Evolutionary conservation across 2,113 vertebrate species (phyloP).

Genomic region (Hydrolagus affinis): DNA sequence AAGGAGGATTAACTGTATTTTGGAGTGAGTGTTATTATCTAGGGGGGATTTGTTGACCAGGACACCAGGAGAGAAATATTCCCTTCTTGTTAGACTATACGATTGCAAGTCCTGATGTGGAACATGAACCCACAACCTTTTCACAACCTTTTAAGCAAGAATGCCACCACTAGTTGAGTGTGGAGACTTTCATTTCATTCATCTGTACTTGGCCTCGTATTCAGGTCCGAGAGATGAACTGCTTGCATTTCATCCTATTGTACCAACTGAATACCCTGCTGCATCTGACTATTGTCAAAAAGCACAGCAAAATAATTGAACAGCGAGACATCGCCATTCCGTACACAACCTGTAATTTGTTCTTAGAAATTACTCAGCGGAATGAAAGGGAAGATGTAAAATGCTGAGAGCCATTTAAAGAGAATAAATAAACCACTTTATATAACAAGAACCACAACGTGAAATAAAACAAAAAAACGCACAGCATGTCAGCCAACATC

Average conservation of each 20-base stretch:
- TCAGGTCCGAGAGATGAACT: background rate
- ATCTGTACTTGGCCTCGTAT: no score
- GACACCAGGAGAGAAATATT: no score
- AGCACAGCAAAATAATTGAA: background rate
- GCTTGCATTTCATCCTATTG: background rate
- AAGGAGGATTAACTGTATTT: no score
- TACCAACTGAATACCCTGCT: background rate
- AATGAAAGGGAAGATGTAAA: background rate
- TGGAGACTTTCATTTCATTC: no score
- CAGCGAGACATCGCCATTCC: background rate
- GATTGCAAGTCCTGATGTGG: no score
- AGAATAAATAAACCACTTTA: background rate
- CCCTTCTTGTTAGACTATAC: no score
- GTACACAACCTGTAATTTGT: background rate
- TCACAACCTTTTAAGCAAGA: no score
- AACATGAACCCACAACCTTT: no score
- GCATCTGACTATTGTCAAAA: background rate
- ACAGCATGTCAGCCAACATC: no score
- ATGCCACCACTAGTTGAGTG: no score
- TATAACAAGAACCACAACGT: background rate
- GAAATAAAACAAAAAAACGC: background rate
- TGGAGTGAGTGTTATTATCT: no score
- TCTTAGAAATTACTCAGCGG: background rate
- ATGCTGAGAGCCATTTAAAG: constrained; percentile 10
- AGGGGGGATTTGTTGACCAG: no score